Base-by-base conservation (phyloP, 64 coral and sea anemone species). In the Porites lutea region DNA sequence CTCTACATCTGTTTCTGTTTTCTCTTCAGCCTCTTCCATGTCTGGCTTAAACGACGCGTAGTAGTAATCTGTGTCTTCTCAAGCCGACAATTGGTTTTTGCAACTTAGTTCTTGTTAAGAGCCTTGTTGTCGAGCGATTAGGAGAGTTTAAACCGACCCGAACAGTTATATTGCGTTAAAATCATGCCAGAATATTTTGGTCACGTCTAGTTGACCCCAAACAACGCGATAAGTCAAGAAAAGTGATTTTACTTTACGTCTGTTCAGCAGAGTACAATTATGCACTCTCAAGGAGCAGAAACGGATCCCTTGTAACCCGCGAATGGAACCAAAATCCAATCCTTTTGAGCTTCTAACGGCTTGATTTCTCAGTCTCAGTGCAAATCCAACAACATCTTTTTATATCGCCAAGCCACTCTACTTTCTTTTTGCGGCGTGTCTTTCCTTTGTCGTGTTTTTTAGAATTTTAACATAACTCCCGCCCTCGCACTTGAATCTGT, bases 401-500 rank as follows among this genome's bases (percentile, higher is more conserved):
- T 83, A 21, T 18, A 20, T 3, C 3, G 44, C 44, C 4, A 43
- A 63, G 48, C 52, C 52, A 67, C 53, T 63, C 52, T 63, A 43
- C 58, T 83, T 83, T 48, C 60, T 64, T 66, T 65, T 75, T 75
- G 44, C 44, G 50, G 13, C 18, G 9, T 47, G 5, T 51, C 61
- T 65, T n/a, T 83, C 18, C 48, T 83, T 65, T 83, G 81, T 83
- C 59, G 63, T 83, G 5, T 20, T 67, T 47, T 12, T 13, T 65
- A 49, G 9, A 83, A 49, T 68, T 65, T 67, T 68, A 52, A 67
- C 45, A 59, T 52, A 50, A 50, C 61, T 67, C 81, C 75, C 81
- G 81, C 81, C 81, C 63, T 83, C 62, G 62, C 81, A 67, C 81
- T 83, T 83, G 61, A 83, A 20, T 21, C 81, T 83, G 81, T 83